Conservation (phyloP, 2,888 invertebrate species). For the Drosophila melanocephala region DNA sequence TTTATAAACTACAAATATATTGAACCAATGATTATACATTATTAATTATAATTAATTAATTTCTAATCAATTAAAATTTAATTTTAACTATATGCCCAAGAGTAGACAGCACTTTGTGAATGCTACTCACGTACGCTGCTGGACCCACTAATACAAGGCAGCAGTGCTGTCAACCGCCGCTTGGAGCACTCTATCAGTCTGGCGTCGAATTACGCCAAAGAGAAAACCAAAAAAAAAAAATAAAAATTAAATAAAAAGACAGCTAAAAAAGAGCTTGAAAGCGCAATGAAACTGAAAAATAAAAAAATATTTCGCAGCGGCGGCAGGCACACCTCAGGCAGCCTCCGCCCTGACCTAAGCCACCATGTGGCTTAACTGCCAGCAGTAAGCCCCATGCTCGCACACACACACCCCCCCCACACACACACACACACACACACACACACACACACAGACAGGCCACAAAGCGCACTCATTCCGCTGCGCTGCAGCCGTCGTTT, state of each 20-base stretch:
- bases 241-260: not conserved
- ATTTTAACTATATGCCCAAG: conserved; percentile 20
- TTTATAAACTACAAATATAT: not conserved
- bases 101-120: conserved; percentile 53
- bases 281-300: conserved; percentile 30
- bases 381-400: conserved; percentile 49
- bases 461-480: conserved; percentile 52
- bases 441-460: conserved; percentile 15
- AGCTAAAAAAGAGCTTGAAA: conserved; percentile 18
- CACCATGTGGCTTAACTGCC: conserved; percentile 77
- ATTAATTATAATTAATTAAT: conserved; percentile 12
- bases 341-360: conserved; percentile 77
- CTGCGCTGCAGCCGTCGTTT: conserved; percentile 55
- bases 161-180: conserved; percentile 13
- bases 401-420: conserved; percentile 2
- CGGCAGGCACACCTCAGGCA: conserved; percentile 65
- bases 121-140: conserved; percentile 17
- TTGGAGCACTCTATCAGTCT: conserved; percentile 73
- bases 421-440: conserved; percentile 11
- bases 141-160: conserved; percentile 11
- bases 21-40: not conserved
- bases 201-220: conserved; percentile 38
- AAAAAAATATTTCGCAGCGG: conserved; percentile 25
- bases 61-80: not conserved
- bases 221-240: conserved; percentile 6